These are phyloP conservation scores for Amphiprion ocellaris DNA, from an alignment of 2,113 vertebrate species.

Conservation along the genomic window DNA sequence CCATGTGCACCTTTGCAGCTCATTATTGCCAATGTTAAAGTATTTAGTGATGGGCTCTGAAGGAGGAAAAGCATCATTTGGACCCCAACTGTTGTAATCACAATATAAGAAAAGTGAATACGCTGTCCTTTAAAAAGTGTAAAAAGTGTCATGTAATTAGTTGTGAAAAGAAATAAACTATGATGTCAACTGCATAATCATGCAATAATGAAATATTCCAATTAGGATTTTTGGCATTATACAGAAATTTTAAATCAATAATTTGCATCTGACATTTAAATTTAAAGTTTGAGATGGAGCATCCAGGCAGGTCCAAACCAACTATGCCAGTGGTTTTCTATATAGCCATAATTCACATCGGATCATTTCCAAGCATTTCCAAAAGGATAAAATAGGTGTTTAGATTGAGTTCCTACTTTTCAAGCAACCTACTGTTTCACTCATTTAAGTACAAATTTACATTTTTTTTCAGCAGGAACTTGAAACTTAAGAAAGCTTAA, in stretches of 20 bases:
- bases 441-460: background rate
- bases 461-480: background rate
- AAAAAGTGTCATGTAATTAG: background rate
- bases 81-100: too few relatives aligned
- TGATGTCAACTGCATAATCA: background rate
- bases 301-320: background rate
- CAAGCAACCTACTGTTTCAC: background rate
- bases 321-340: background rate
- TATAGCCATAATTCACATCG: background rate
- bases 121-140: background rate
- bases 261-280: constrained; percentile 22
- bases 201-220: background rate
- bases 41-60: too few relatives aligned
- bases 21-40: background rate
- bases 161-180: background rate
- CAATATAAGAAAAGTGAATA: too few relatives aligned
- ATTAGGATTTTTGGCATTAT: background rate
- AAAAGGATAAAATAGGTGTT: background rate
- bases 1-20: background rate
- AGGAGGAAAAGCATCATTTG: too few relatives aligned
- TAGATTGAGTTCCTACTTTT: background rate
- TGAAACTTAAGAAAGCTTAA: background rate
- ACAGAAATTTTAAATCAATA: background rate
- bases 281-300: background rate
- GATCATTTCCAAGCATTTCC: background rate